These are phyloP conservation scores for Pristionchus exspectatus DNA, from an alignment of 2,888 invertebrate species.

Conservation along the genomic window DNA sequence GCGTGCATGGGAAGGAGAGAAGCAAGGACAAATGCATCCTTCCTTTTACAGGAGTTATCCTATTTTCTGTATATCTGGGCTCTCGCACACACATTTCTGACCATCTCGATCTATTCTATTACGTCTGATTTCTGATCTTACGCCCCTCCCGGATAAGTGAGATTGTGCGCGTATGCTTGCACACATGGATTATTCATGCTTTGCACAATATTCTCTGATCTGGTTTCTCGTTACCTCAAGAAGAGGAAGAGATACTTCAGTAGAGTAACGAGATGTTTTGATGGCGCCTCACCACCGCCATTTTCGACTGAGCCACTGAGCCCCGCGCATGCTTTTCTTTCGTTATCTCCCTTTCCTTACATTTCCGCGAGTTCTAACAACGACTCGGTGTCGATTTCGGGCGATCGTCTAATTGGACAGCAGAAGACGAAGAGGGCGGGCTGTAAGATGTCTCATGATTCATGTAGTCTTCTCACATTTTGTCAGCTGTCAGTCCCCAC, in stretches of 20 bases:
- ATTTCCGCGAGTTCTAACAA: neutral
- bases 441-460: neutral
- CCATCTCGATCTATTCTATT: neutral
- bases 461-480: neutral
- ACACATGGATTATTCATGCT: neutral
- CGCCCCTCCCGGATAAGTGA: neutral
- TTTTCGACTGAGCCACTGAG: neutral
- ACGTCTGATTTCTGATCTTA: neutral
- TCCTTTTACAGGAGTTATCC: neutral
- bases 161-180: neutral
- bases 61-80: neutral
- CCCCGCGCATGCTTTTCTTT: neutral
- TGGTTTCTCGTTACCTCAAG: neutral
- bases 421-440: neutral
- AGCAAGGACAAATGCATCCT: neutral
- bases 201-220: neutral
- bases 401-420: constrained; percentile 8
- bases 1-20: neutral
- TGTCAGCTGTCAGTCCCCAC: neutral
- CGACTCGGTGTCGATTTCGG: neutral
- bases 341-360: neutral
- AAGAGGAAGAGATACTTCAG: neutral
- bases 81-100: neutral
- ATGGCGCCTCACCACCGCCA: neutral
- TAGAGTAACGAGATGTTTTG: neutral